Evolutionary conservation across 2,113 vertebrate species (phyloP).

Genomic region (Nothobranchius furzeri): DNA sequence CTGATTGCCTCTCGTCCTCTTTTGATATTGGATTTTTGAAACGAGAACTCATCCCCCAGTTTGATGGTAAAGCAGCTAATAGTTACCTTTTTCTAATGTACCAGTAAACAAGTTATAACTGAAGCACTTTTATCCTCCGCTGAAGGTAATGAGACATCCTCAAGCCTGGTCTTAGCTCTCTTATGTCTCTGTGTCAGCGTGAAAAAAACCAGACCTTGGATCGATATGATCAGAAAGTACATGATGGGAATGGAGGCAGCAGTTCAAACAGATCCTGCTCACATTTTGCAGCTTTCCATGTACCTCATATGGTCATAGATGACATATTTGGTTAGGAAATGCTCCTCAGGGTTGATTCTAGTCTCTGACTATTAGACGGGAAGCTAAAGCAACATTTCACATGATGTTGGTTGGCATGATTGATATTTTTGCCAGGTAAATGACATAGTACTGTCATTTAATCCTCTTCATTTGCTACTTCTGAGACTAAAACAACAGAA

Average conservation of each 20-base stretch:
- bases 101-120: slow-evolving; percentile 33
- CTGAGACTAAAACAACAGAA: background rate
- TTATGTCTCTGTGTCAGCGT: slow-evolving; percentile 15
- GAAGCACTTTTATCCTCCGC: slow-evolving; percentile 14
- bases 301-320: background rate
- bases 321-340: background rate
- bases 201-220: slow-evolving; percentile 54
- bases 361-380: too few relatives aligned
- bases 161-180: slow-evolving; percentile 17
- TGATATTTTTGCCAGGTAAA: too few relatives aligned
- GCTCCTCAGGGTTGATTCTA: too few relatives aligned
- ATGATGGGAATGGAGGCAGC: slow-evolving; percentile 44
- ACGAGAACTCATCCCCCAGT: background rate
- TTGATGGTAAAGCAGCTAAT: slow-evolving; percentile 26
- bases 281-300: background rate
- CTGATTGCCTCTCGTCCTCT: background rate
- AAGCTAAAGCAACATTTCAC: too few relatives aligned
- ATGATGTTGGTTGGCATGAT: too few relatives aligned
- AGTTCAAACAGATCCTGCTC: slow-evolving; percentile 57
- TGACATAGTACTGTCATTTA: too few relatives aligned
- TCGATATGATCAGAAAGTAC: slow-evolving; percentile 54
- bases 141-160: slow-evolving; percentile 34
- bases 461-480: background rate
- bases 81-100: slow-evolving; percentile 22
- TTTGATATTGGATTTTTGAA: slow-evolving; percentile 18